A percentile compares a stretch with the other conserved stretches of the same genome.
These are phyloP conservation scores for Oscheius sp. DNA, from an alignment of 2,888 invertebrate genomes.

Conservation along the genomic window DNA sequence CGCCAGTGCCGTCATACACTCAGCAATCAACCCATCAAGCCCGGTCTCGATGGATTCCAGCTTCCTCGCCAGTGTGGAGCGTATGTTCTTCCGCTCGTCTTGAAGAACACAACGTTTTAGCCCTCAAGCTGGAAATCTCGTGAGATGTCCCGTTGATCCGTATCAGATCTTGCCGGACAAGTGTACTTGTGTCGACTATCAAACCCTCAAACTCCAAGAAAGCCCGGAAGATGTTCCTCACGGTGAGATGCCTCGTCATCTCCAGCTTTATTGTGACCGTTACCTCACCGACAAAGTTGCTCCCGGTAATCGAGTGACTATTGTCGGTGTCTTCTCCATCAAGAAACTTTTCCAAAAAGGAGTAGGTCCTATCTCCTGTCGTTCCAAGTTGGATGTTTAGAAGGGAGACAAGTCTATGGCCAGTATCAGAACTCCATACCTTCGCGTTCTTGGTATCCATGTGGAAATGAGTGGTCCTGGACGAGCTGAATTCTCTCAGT, in stretches of 20 bases:
- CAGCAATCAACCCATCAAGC: conserved; percentile 88
- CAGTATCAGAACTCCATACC: conserved; percentile 92
- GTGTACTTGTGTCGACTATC: conserved; percentile 96
- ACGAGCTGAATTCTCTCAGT: conserved; percentile 55
- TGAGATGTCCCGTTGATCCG: conserved; percentile 95
- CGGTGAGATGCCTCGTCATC: conserved; percentile 96
- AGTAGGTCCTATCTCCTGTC: conserved; percentile 10
- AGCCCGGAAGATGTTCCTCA: conserved; percentile 92
- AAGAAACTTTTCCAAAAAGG: conserved; percentile 80
- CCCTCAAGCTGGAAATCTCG: conserved; percentile 87
- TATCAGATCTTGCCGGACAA: conserved; percentile 98
- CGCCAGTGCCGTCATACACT: conserved; percentile 88
- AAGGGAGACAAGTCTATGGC: conserved; percentile 77
- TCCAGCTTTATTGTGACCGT: conserved; percentile 92
- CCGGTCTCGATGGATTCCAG: conserved; percentile 94
- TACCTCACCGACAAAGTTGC: conserved; percentile 79
- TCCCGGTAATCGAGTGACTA: conserved; percentile 88
- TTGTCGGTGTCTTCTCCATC: conserved; percentile 95
- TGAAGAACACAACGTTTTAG: conserved; percentile 75
- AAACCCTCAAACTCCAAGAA: conserved; percentile 87
- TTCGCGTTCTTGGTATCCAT: conserved; percentile 91
- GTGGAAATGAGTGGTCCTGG: conserved; percentile 80
- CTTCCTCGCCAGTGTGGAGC: conserved; percentile 93
- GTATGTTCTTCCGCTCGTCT: conserved; percentile 76
- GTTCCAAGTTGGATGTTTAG: conserved; percentile 13